Conservation (phyloP, 2,113 vertebrate species). For the Hystrix cristata region DNA sequence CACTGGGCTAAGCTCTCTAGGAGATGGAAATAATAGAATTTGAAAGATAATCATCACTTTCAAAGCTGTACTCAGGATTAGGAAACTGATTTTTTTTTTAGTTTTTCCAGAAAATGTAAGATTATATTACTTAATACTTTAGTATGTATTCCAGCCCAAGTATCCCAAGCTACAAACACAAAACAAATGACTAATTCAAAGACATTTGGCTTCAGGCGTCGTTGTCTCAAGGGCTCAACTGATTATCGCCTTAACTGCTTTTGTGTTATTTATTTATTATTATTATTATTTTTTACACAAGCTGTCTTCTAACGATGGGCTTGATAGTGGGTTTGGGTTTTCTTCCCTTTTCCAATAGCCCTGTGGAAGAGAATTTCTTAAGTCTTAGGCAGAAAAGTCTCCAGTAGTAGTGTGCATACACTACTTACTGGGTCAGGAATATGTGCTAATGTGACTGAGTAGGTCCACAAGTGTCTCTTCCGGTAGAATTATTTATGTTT, state of each 20-base stretch:
- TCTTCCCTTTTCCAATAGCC: background rate
- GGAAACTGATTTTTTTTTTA: background rate
- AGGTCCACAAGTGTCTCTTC: fast-evolving
- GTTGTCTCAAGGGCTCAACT: background rate
- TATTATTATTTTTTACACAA: background rate
- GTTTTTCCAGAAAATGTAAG: background rate
- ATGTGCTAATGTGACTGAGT: background rate
- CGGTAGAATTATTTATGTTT: background rate
- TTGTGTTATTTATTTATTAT: background rate
- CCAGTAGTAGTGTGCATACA: background rate
- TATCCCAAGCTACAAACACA: background rate
- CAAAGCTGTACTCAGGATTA: background rate
- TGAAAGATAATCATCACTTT: background rate
- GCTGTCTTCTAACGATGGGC: background rate
- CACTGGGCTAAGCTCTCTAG: background rate
- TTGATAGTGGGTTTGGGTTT: background rate
- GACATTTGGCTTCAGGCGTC: background rate
- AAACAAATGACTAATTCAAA: background rate
- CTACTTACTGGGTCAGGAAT: background rate
- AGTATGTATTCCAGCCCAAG: background rate
- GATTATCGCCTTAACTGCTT: background rate
- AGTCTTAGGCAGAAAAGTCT: background rate
- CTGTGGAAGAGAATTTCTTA: background rate
- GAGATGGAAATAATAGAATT: background rate
- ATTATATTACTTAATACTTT: background rate